phyloP scores from a whole-genome alignment of 2,888 invertebrate species.

The Eupithecia subfuscata region DNA sequence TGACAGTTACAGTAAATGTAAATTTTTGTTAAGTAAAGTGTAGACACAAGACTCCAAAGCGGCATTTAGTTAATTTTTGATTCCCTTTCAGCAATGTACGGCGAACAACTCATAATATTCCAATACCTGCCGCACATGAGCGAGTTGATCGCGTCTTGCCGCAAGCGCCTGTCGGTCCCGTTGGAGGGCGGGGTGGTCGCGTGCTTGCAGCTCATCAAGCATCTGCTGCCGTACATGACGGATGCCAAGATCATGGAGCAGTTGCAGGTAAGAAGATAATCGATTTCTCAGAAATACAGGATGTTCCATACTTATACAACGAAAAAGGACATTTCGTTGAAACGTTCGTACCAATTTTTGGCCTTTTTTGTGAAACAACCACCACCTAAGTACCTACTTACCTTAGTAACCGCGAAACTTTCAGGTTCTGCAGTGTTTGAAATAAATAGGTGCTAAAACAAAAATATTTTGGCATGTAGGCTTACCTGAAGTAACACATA shows the following conservation, averaged over 20 bases:
- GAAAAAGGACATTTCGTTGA: background rate
- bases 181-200: constrained; percentile 95
- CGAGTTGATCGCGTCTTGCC: constrained; percentile 92
- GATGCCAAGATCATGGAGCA: constrained; percentile 95
- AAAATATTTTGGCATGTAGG: too few species aligned
- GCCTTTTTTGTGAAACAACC: too few species aligned
- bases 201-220: constrained; percentile 90
- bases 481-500: too few species aligned
- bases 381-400: too few species aligned
- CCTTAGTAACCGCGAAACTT: too few species aligned
- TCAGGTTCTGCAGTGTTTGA: too few species aligned
- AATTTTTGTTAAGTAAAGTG: background rate
- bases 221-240: constrained; percentile 91
- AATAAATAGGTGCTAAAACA: too few species aligned
- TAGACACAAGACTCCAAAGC: background rate
- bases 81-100: constrained; percentile 87
- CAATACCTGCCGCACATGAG: constrained; percentile 96
- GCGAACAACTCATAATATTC: constrained; percentile 93
- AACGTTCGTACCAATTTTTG: too few species aligned
- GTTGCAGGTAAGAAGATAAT: constrained; percentile 84
- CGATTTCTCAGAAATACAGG: background rate
- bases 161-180: constrained; percentile 90
- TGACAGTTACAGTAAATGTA: too few species aligned
- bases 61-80: background rate
- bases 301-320: background rate